Evolutionary conservation across 53 echinoderm and acorn worm genomes (phyloP), one percentile per base, ranked within the genome.

Genomic region (Echinarachnius parma): DNA sequence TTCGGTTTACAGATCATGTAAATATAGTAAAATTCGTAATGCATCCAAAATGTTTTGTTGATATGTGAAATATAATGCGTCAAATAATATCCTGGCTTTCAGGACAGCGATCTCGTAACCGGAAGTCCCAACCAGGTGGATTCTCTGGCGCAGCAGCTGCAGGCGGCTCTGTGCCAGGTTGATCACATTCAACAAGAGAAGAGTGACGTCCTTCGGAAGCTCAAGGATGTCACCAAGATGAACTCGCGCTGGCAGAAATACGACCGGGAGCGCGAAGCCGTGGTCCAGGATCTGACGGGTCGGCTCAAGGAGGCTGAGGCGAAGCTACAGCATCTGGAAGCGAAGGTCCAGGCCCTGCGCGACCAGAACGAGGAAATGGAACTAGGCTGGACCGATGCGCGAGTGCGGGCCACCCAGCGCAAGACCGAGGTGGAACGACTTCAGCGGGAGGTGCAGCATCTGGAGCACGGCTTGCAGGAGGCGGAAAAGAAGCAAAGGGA

Each of bases 211-310:
- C 1, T 22, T 29, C 39, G 28, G 14, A 24, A 72, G 24, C 4
- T 57, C 18, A 72, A 56, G 37, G 74, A 72, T 10, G 44, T 72
- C 29, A 56, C 56, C 7, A 72, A 72, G 46, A 72, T 72, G 74
- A 72, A 72, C 74, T 36, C 55, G 25, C 57, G 74, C 1, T 72
- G 74, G 74, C 74, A 72, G 15, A 72, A 72, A 23, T 72, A 72
- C 29, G 74, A 72, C 28, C 55, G 56, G 57, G 74, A 72, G 39
- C 31, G 74, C 32, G 74, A 72, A 29, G 57, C 24, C 42, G n/a
- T 72, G 0, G 74, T 72, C 14, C 25, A 36, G 26, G 54, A 72
- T 42, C 74, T 72, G 39, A 44, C 74, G 1, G 9, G 39, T 1
- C 24, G 39, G 22, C 16, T 19, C 26, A 32, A 56, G 2, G 15